Percentiles rank a stretch among this genome's conserved stretches.
These are phyloP conservation scores for Rhyacichthys aspro DNA, from an alignment of 2,797 vertebrate genomes.

Conservation along the genomic window DNA sequence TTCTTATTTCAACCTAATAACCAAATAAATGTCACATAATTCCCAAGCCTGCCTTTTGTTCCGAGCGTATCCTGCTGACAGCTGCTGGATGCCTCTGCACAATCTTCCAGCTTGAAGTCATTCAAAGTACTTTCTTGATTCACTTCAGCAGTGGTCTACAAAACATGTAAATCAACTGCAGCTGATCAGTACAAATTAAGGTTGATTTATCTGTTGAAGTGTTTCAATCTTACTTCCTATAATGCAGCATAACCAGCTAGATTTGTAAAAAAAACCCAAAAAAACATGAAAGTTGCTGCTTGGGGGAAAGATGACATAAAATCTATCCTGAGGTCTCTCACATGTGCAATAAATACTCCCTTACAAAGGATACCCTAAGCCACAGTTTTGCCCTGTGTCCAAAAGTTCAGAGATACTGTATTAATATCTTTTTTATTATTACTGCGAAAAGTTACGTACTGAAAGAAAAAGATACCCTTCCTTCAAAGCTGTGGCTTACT, in stretches of 20 bases:
- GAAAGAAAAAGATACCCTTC: no score
- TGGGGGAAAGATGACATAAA: no score
- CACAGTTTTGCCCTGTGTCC: no score
- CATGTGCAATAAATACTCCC: no score
- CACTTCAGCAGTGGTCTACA: conserved; percentile 29
- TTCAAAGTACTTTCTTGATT: conserved; percentile 31
- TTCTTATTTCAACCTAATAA: not conserved
- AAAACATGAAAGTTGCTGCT: not conserved
- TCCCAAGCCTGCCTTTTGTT: conserved; percentile 33
- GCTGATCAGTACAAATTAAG: not conserved
- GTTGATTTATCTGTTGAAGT: not conserved
- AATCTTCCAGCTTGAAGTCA: conserved; percentile 61
- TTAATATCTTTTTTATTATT: no score
- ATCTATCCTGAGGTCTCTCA: no score
- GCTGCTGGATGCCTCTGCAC: conserved; percentile 27
- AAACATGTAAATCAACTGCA: not conserved
- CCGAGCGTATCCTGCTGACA: conserved; percentile 24
- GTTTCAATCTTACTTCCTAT: conserved; percentile 1
- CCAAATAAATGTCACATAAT: not conserved
- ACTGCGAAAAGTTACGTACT: no score
- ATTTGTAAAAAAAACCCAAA: not conserved
- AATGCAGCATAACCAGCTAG: not conserved
- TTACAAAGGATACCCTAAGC: no score
- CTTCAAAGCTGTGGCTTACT: no score
- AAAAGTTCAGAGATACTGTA: no score